phyloP scores from a whole-genome alignment of 2,113 vertebrate genomes.

The Nerophis ophidion region DNA sequence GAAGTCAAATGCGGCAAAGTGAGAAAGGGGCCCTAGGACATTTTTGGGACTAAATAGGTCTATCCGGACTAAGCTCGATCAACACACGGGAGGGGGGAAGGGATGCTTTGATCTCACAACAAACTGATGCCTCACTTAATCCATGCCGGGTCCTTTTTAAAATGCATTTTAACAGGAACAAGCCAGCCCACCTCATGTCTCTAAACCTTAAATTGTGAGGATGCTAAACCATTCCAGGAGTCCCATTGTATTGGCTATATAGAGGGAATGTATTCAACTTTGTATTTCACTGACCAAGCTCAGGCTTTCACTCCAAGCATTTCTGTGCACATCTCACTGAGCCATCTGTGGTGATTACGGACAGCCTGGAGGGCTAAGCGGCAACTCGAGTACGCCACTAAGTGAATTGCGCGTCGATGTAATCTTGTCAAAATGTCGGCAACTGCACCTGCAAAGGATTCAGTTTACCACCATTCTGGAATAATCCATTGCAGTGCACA shows the following conservation, averaged over 20 bases:
- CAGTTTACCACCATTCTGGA: slow-evolving; percentile 45
- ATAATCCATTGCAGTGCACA: slow-evolving; percentile 37
- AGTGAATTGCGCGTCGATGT: slow-evolving; percentile 59
- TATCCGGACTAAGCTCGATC: slow-evolving; percentile 38
- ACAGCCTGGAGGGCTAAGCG: slow-evolving; percentile 50
- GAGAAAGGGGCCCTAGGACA: slow-evolving; percentile 40
- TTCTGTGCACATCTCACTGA: slow-evolving; percentile 39
- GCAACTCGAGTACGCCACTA: slow-evolving; percentile 49
- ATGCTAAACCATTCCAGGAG: slow-evolving; percentile 3
- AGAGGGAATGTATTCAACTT: slow-evolving; percentile 2
- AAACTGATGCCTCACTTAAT: slow-evolving; percentile 6
- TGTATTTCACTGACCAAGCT: slow-evolving; percentile 18
- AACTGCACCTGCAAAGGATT: slow-evolving; percentile 45
- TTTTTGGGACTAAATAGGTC: slow-evolving; percentile 44
- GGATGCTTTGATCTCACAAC: slow-evolving; percentile 37
- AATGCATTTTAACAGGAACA: slow-evolving; percentile 14
- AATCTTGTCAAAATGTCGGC: slow-evolving; percentile 54
- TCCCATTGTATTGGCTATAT: not conserved
- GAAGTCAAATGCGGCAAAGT: slow-evolving; percentile 44
- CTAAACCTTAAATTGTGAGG: slow-evolving; percentile 4
- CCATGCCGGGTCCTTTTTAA: slow-evolving; percentile 13
- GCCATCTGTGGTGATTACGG: slow-evolving; percentile 61
- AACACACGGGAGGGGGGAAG: slow-evolving; percentile 22
- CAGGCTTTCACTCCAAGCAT: not conserved
- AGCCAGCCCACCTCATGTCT: slow-evolving; percentile 8